A percentile compares a stretch with the other conserved stretches of the same genome.
phyloP scores from a whole-genome alignment of 2,797 vertebrate species.

The Dallia pectoralis region DNA sequence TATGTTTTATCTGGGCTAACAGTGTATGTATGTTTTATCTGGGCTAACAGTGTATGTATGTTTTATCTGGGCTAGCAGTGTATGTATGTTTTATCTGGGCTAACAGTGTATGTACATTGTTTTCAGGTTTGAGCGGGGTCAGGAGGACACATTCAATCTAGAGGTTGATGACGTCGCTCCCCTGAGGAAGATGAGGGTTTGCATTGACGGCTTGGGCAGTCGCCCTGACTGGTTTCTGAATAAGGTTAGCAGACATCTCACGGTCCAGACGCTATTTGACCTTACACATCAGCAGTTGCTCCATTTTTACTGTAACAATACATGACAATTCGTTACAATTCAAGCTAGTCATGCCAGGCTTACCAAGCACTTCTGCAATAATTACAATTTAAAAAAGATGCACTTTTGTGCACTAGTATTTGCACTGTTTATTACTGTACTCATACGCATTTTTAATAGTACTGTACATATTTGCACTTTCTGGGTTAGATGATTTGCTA shows the following conservation, averaged over 20 bases:
- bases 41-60: not conserved
- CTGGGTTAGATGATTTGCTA: too few relatives aligned
- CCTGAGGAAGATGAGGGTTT: constrained; percentile 90
- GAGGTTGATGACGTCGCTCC: constrained; percentile 93
- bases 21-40: not conserved
- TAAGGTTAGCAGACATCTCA: constrained; percentile 70
- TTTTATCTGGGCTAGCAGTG: too few relatives aligned
- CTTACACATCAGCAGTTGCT: not conserved
- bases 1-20: too few relatives aligned
- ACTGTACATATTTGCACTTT: too few relatives aligned
- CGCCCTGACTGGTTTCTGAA: constrained; percentile 95
- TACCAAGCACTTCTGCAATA: not conserved
- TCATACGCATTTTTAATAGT: too few relatives aligned
- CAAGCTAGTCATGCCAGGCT: too few relatives aligned
- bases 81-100: not conserved
- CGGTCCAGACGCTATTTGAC: not conserved
- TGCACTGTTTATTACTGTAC: too few relatives aligned
- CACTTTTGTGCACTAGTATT: too few relatives aligned
- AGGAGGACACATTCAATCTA: constrained; percentile 90
- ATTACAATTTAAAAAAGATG: too few relatives aligned
- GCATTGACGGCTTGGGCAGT: constrained; percentile 85
- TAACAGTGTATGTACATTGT: not conserved
- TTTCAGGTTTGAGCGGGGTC: constrained; percentile 92
- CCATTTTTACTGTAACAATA: constrained; percentile 1
- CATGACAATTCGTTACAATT: not conserved